These are phyloP conservation scores for Xanthorhoe spadicearia DNA, from an alignment of 2,888 invertebrate genomes.

Conservation along the genomic window DNA sequence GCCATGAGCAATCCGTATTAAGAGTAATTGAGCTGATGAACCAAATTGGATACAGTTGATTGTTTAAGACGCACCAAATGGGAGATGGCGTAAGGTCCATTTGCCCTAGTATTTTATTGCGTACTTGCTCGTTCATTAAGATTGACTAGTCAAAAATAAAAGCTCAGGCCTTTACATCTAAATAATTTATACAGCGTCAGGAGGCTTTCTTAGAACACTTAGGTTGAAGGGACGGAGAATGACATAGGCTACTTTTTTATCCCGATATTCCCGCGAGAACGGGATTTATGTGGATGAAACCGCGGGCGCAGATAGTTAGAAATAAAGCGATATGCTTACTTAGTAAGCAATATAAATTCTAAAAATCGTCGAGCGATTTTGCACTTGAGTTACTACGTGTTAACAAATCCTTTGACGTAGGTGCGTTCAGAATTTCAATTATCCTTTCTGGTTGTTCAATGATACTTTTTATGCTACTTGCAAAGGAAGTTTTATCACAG, in stretches of 20 bases:
- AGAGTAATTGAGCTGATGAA: constrained; percentile 80
- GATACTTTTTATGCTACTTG: not conserved
- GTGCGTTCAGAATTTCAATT: constrained; percentile 34
- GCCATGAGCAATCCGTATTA: constrained; percentile 49
- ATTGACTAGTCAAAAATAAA: constrained; percentile 21
- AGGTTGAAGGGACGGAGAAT: too few species aligned
- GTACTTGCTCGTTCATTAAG: constrained; percentile 22
- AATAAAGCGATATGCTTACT: not conserved
- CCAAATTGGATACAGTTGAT: constrained; percentile 80
- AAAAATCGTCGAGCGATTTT: constrained; percentile 20
- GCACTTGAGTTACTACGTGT: constrained; percentile 31
- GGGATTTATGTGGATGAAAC: too few species aligned
- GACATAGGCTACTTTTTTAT: too few species aligned
- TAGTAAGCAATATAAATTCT: constrained; percentile 26
- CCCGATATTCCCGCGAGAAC: too few species aligned
- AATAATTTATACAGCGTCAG: too few species aligned
- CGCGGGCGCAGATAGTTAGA: not conserved
- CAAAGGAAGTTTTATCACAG: not conserved
- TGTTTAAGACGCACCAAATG: constrained; percentile 76
- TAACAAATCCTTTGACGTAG: constrained; percentile 38
- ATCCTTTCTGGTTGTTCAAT: constrained; percentile 5
- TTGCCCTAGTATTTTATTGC: constrained; percentile 29
- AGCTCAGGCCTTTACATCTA: too few species aligned
- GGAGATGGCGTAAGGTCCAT: constrained; percentile 57
- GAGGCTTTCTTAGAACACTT: too few species aligned